Evolutionary conservation across 1,140 invertebrate genomes (phyloP).

Genomic region (Sesamia nonagrioides): DNA sequence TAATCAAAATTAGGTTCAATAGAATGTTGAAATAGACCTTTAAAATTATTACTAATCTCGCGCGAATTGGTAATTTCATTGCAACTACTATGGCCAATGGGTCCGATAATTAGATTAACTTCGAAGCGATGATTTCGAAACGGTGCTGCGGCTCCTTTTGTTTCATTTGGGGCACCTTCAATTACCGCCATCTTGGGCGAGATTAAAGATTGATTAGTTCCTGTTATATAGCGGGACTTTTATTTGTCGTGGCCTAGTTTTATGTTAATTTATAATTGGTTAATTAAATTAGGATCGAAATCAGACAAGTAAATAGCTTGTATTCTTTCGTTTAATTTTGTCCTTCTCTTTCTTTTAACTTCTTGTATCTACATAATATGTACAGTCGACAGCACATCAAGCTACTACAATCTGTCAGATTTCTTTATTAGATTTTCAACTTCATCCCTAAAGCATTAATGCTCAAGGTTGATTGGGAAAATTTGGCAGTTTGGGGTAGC

Average conservation of each 20-base stretch:
- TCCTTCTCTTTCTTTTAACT: neutral
- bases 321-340: neutral
- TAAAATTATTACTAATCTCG: slow-evolving; percentile 9
- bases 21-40: slow-evolving; percentile 5
- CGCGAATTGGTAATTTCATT: slow-evolving; percentile 27
- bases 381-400: no score
- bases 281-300: neutral
- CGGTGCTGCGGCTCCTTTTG: slow-evolving; percentile 17
- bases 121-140: slow-evolving; percentile 18
- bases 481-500: no score
- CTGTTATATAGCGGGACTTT: slow-evolving; percentile 17
- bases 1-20: slow-evolving; percentile 16
- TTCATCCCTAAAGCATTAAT: no score
- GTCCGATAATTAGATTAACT: slow-evolving; percentile 39
- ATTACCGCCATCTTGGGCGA: neutral
- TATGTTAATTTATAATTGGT: neutral
- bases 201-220: slow-evolving; percentile 14
- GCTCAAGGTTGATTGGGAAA: no score
- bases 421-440: no score
- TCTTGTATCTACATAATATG: neutral
- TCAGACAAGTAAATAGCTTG: neutral
- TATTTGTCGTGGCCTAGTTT: neutral
- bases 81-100: slow-evolving; percentile 34
- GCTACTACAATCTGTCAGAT: no score
- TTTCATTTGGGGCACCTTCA: slow-evolving; percentile 12